Conservation (phyloP, 1,140 invertebrate species). For the Calliopsis andreniformis region DNA sequence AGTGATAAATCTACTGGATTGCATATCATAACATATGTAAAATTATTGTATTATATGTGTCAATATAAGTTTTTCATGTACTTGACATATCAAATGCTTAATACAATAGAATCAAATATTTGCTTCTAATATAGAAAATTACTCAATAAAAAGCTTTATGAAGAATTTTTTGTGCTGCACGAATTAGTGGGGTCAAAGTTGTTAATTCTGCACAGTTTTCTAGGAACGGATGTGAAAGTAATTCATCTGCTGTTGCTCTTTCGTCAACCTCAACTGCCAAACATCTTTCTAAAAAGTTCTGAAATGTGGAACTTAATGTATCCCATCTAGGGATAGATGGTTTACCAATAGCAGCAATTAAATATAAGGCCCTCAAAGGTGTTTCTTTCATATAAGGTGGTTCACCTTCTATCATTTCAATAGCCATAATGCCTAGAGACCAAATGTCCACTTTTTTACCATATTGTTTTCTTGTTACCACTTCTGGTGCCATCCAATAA, state of each 20-base stretch:
- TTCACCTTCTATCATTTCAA: constrained; percentile 99
- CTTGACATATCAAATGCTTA: neutral
- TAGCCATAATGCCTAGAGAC: constrained; percentile 98
- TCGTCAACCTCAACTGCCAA: constrained; percentile 95
- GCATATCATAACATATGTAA: neutral
- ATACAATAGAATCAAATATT: neutral
- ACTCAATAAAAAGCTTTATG: constrained; percentile 81
- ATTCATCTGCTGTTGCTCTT: constrained; percentile 91
- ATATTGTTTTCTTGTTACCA: constrained; percentile 92
- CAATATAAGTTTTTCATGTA: neutral
- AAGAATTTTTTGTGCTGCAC: constrained; percentile 91
- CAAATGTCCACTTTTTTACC: constrained; percentile 97
- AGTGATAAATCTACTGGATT: constrained; percentile 5
- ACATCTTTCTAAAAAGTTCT: constrained; percentile 94
- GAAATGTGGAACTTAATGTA: constrained; percentile 88
- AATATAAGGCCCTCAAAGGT: constrained; percentile 95
- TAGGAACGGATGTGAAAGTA: constrained; percentile 95
- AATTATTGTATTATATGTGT: neutral
- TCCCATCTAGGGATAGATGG: constrained; percentile 94
- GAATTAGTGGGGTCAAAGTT: constrained; percentile 94
- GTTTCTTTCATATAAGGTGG: constrained; percentile 89
- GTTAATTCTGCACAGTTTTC: constrained; percentile 91
- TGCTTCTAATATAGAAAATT: constrained; percentile 4
- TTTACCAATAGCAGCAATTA: constrained; percentile 97
- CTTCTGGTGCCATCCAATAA: constrained; percentile 93